phyloP scores from a whole-genome alignment of 2,113 vertebrate species.

The Vombatus ursinus region DNA sequence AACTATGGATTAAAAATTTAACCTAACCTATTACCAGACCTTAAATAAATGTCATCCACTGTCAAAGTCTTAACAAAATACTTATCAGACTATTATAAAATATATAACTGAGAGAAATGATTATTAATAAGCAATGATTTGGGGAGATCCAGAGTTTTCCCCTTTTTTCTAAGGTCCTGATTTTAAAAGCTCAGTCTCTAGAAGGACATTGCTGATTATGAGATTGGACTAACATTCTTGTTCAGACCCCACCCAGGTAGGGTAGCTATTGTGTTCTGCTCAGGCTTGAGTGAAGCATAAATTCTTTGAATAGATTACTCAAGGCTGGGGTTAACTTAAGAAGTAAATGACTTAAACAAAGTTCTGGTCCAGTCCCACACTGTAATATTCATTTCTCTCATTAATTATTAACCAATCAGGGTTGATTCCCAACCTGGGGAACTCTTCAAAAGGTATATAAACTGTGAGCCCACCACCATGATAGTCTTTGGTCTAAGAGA shows the following conservation, averaged over 20 bases:
- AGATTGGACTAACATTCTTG: background rate
- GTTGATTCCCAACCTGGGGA: background rate
- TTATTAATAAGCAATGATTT: background rate
- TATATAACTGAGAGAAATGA: background rate
- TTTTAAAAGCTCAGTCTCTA: background rate
- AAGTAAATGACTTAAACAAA: background rate
- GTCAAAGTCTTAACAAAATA: conserved; percentile 32
- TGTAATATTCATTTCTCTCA: background rate
- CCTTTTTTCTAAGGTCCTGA: background rate
- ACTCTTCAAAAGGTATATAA: background rate
- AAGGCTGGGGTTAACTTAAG: background rate
- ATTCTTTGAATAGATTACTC: background rate
- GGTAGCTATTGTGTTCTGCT: background rate
- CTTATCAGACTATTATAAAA: background rate
- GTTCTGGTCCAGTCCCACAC: background rate
- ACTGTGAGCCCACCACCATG: background rate
- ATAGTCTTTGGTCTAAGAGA: background rate
- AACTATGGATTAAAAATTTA: conserved; percentile 56
- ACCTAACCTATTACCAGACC: conserved; percentile 62
- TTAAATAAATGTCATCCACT: background rate
- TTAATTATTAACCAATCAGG: background rate
- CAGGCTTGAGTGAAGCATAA: background rate
- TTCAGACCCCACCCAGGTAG: background rate
- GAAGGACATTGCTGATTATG: background rate
- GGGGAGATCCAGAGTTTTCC: background rate